Evolutionary conservation across 2,113 vertebrate species (phyloP).

Genomic region (Cromileptes altivelis): DNA sequence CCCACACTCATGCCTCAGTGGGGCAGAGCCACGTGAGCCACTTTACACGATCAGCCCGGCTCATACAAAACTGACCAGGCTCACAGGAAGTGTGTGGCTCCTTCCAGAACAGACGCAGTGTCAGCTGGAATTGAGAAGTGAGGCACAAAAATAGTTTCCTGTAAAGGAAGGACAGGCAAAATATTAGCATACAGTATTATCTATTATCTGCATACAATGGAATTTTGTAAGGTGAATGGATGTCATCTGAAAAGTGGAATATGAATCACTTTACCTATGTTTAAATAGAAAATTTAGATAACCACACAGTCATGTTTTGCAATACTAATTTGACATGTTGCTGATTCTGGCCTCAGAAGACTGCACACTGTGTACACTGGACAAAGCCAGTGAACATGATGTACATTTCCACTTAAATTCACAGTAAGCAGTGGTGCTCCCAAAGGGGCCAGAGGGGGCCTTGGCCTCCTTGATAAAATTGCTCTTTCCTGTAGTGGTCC

Average conservation of each 20-base stretch:
- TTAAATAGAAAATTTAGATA: neutral
- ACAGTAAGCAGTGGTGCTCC: neutral
- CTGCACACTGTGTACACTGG: neutral
- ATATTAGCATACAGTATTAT: conserved; percentile 18
- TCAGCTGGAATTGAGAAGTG: conserved; percentile 10
- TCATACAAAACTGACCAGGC: conserved; percentile 57
- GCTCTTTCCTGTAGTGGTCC: no score
- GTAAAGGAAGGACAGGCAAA: conserved; percentile 30
- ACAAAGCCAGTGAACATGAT: neutral
- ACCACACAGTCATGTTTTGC: neutral
- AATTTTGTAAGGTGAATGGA: neutral
- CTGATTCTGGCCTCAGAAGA: neutral
- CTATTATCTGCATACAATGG: neutral
- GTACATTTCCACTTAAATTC: neutral
- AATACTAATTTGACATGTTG: neutral
- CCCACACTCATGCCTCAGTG: conserved; percentile 91
- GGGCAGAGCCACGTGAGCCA: conserved; percentile 67
- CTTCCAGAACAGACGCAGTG: conserved; percentile 25
- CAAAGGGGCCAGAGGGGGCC: no score
- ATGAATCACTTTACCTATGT: neutral
- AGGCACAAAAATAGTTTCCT: conserved; percentile 35
- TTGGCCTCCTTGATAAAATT: no score
- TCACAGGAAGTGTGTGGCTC: conserved; percentile 23
- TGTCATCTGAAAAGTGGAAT: neutral
- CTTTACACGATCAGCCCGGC: conserved; percentile 54